These are phyloP conservation scores for Cossypha heuglini DNA, from an alignment of 2,797 vertebrate species.

Conservation along the genomic window DNA sequence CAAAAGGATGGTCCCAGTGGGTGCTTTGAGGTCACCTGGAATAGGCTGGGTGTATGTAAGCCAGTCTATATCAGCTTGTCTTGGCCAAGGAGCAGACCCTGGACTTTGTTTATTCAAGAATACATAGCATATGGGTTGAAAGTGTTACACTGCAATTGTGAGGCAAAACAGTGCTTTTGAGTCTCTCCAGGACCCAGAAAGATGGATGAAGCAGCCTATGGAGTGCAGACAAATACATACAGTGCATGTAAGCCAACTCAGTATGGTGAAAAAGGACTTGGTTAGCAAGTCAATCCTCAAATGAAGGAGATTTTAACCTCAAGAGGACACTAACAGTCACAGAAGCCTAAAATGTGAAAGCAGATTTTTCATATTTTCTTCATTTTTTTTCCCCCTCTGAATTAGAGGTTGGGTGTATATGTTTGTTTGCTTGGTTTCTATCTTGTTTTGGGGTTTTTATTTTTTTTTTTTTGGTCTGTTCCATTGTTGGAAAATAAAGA, in stretches of 20 bases:
- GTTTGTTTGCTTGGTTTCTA: background rate
- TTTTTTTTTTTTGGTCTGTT: background rate
- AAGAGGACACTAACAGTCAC: background rate
- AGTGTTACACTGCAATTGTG: background rate
- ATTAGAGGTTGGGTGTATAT: accelerated
- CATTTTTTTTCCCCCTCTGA: background rate
- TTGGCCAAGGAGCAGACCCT: background rate
- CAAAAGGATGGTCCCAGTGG: background rate
- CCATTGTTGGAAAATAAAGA: background rate
- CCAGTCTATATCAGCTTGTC: background rate
- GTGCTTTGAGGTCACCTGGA: background rate
- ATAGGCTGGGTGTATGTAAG: background rate
- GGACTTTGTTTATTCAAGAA: background rate
- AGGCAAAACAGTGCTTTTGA: background rate
- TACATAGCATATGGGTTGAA: background rate
- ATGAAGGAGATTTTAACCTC: background rate
- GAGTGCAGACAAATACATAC: background rate
- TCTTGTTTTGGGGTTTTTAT: background rate
- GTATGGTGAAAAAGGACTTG: background rate
- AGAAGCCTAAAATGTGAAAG: background rate
- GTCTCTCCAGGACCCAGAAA: background rate
- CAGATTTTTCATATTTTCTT: background rate
- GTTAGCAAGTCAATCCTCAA: background rate
- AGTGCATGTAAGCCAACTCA: background rate
- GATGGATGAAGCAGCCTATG: background rate